Conservation (phyloP, 1,140 invertebrate species). For the Tetragonula clypearis region DNA sequence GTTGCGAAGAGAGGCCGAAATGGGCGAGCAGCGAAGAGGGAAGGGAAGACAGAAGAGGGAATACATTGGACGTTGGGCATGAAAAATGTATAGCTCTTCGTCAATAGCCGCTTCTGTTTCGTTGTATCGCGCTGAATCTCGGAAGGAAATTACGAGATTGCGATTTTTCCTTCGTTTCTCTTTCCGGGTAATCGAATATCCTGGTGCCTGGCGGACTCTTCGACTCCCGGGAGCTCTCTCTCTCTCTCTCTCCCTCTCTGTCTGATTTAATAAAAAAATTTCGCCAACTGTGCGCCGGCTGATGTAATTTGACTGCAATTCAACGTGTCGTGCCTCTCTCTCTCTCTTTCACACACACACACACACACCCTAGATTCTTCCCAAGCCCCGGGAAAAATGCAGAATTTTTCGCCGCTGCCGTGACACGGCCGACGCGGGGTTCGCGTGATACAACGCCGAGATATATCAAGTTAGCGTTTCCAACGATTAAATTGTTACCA, state of each 20-base stretch:
- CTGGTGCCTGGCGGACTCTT: background rate
- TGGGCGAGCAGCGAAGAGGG: too few relatives aligned
- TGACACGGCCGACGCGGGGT: background rate
- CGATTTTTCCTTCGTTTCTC: slow-evolving; percentile 49
- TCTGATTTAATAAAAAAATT: slow-evolving; percentile 47
- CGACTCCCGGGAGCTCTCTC: background rate
- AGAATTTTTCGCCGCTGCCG: slow-evolving; percentile 21
- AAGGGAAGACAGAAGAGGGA: background rate
- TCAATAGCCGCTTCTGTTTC: slow-evolving; percentile 31
- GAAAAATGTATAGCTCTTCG: slow-evolving; percentile 58
- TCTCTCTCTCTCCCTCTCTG: too few relatives aligned
- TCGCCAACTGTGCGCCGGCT: slow-evolving; percentile 31
- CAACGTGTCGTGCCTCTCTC: background rate
- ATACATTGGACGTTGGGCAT: slow-evolving; percentile 36
- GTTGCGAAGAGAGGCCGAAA: background rate
- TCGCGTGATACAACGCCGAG: background rate
- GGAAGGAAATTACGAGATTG: slow-evolving; percentile 64
- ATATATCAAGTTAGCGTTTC: background rate
- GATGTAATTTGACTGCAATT: slow-evolving; percentile 37
- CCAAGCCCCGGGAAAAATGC: background rate
- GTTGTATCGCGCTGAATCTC: slow-evolving; percentile 66
- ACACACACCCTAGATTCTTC: background rate
- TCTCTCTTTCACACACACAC: too few relatives aligned
- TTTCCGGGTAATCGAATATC: slow-evolving; percentile 44
- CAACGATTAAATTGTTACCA: slow-evolving; percentile 30